Evolutionary conservation across 2,888 invertebrate species (phyloP).

Genomic region (Idaea biselata): DNA sequence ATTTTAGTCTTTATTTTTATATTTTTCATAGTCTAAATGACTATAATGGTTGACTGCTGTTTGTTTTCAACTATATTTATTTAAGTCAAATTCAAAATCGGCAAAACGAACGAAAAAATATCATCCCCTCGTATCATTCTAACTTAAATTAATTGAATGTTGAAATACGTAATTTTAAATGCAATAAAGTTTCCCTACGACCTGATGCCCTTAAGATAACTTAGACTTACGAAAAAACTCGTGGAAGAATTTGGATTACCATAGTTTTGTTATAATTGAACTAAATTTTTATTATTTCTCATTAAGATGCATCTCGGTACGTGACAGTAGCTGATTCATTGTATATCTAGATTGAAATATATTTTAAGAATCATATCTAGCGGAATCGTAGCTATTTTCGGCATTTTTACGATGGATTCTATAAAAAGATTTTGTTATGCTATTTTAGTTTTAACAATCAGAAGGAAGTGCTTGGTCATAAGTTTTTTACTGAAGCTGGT

Average conservation of each 20-base stretch:
- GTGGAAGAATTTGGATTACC: conserved; percentile 61
- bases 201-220: conserved; percentile 67
- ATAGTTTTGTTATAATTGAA: conserved; percentile 47
- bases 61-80: too few species aligned
- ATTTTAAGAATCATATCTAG: background rate
- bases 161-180: background rate
- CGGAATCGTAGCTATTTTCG: background rate
- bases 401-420: background rate
- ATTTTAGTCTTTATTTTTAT: too few species aligned
- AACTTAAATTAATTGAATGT: background rate
- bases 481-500: background rate
- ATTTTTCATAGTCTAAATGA: too few species aligned
- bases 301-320: conserved; percentile 30
- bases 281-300: conserved; percentile 36
- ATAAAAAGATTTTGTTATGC: background rate
- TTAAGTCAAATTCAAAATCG: background rate
- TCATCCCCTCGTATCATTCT: background rate
- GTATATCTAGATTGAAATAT: conserved; percentile 8
- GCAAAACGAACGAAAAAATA: too few species aligned
- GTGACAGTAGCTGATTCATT: conserved; percentile 24
- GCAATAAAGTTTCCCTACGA: conserved; percentile 46
- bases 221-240: conserved; percentile 59
- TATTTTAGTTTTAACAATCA: background rate
- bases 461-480: background rate
- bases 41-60: too few species aligned